These are phyloP conservation scores for Antedon mediterranea DNA, from an alignment of 53 echinoderm and acorn worm genomes.

Conservation along the genomic window DNA sequence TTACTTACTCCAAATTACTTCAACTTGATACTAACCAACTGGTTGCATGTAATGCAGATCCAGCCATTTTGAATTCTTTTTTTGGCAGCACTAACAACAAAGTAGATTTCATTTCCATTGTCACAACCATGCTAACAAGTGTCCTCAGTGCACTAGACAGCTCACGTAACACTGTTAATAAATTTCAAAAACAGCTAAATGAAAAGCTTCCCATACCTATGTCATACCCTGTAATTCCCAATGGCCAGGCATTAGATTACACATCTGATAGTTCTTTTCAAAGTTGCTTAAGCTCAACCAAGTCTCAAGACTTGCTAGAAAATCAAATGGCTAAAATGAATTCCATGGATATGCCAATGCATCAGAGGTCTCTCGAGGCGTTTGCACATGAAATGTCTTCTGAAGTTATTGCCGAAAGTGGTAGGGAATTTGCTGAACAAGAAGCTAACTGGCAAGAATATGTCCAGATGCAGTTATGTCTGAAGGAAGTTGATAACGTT, in stretches of 20 bases:
- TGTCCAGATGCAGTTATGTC: conserved; percentile 19
- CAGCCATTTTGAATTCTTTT: neutral
- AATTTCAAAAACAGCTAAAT: neutral
- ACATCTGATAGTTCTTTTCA: neutral
- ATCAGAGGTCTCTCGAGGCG: conserved; percentile 12
- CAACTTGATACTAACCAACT: neutral
- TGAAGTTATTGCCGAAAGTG: conserved; percentile 22
- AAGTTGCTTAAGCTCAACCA: conserved; percentile 3
- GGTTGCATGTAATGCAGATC: neutral
- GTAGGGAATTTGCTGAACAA: conserved; percentile 12
- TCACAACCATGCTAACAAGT: neutral
- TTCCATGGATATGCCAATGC: neutral
- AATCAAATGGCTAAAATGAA: neutral
- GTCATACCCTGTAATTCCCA: neutral
- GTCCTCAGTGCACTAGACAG: neutral
- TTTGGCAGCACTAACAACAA: neutral
- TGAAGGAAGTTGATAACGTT: conserved; percentile 7
- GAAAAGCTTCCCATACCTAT: neutral
- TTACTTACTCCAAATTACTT: neutral
- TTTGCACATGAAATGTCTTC: conserved; percentile 21
- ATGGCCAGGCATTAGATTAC: neutral
- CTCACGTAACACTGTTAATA: neutral
- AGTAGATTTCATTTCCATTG: neutral
- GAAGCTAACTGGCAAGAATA: conserved; percentile 18
- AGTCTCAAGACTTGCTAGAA: conserved; percentile 19